Conservation (phyloP, 2,113 vertebrate genomes). For the Silurus glanis region DNA sequence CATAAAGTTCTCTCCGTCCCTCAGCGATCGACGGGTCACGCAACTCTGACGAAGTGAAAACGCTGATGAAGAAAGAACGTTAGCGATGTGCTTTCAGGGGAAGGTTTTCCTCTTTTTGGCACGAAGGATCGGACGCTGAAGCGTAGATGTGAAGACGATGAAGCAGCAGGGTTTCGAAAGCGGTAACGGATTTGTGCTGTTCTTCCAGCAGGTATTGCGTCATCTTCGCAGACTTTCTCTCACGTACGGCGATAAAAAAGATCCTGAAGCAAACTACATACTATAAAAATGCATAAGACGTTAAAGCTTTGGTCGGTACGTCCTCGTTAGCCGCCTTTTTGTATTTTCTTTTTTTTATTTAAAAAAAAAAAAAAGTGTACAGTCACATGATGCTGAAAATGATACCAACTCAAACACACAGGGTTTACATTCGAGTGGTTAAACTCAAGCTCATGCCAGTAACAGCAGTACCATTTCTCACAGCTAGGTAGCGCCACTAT, state of each 20-base stretch:
- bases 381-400: conserved; percentile 50
- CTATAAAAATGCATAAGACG: conserved; percentile 82
- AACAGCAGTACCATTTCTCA: conserved; percentile 11
- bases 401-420: conserved; percentile 32
- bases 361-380: conserved; percentile 20
- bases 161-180: conserved; percentile 67
- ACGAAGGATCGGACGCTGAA: conserved; percentile 49
- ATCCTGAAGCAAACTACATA: conserved; percentile 63
- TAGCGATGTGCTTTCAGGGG: too few species aligned
- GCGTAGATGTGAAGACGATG: conserved; percentile 18
- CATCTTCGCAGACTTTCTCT: conserved; percentile 17
- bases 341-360: background rate
- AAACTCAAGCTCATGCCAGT: conserved; percentile 46
- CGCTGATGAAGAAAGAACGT: too few species aligned
- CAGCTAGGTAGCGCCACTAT: conserved; percentile 51
- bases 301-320: conserved; percentile 83
- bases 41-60: conserved; percentile 48
- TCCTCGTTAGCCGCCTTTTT: conserved; percentile 55
- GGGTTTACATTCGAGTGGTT: conserved; percentile 2
- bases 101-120: too few species aligned
- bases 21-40: conserved; percentile 67
- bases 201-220: conserved; percentile 76
- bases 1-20: conserved; percentile 73
- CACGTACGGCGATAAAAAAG: background rate
- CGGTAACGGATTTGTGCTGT: conserved; percentile 69